Conservation (phyloP, 2,888 invertebrate genomes). For the Parnassius glacialis region DNA sequence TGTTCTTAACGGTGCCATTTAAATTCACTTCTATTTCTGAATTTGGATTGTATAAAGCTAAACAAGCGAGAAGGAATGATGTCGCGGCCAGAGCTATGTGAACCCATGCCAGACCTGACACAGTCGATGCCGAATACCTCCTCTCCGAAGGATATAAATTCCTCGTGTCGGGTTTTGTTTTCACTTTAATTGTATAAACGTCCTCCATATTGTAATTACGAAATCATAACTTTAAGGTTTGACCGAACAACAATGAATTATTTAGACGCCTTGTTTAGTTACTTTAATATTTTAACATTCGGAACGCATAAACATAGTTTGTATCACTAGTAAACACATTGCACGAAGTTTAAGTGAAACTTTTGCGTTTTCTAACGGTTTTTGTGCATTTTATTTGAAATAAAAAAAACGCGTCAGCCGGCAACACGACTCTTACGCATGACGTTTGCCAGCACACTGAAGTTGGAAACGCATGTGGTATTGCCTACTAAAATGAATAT, state of each 20-base stretch:
- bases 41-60: slow-evolving; percentile 69
- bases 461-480: slow-evolving; percentile 32
- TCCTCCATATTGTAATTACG: slow-evolving; percentile 80
- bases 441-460: slow-evolving; percentile 38
- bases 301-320: slow-evolving; percentile 23
- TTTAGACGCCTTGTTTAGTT: slow-evolving; percentile 12
- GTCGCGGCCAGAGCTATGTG: slow-evolving; percentile 82
- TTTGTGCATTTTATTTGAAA: slow-evolving; percentile 17
- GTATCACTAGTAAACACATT: slow-evolving; percentile 24
- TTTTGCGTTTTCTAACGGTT: slow-evolving; percentile 31
- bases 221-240: slow-evolving; percentile 35
- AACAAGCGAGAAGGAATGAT: slow-evolving; percentile 78
- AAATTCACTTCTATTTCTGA: slow-evolving; percentile 30
- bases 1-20: slow-evolving; percentile 24
- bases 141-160: slow-evolving; percentile 84
- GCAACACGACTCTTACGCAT: slow-evolving; percentile 36
- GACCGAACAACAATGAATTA: slow-evolving; percentile 14
- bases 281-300: slow-evolving; percentile 22
- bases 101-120: slow-evolving; percentile 83
- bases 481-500: slow-evolving; percentile 19
- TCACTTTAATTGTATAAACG: slow-evolving; percentile 84
- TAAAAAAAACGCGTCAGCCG: slow-evolving; percentile 25
- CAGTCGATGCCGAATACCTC: slow-evolving; percentile 84
- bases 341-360: slow-evolving; percentile 22
- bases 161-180: slow-evolving; percentile 81